Percentiles rank a stretch among this genome's conserved stretches.
Evolutionary conservation across 2,113 vertebrate species (phyloP).

Genomic region (Megaleporinus macrocephalus): DNA sequence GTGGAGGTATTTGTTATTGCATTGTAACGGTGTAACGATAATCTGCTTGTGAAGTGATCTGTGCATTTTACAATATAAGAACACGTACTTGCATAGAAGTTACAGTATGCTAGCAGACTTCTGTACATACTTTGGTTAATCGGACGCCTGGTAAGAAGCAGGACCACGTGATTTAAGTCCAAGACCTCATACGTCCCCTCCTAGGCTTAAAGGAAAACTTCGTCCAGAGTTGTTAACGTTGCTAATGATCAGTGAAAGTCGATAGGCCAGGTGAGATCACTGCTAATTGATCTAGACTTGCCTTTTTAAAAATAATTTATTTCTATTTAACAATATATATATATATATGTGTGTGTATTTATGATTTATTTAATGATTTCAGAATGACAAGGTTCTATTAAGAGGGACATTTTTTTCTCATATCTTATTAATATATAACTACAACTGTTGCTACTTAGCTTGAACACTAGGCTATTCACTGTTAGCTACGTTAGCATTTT

Average conservation of each 20-base stretch:
- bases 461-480: background rate
- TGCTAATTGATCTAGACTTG: too few species aligned
- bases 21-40: slow-evolving; percentile 5
- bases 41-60: slow-evolving; percentile 31
- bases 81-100: slow-evolving; percentile 33
- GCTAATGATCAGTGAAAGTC: background rate
- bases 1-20: slow-evolving; percentile 24
- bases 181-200: background rate
- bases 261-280: too few species aligned
- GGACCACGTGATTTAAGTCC: background rate
- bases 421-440: background rate
- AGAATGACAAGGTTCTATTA: background rate
- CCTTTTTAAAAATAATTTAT: background rate
- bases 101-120: slow-evolving; percentile 11
- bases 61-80: slow-evolving; percentile 20
- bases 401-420: background rate
- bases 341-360: too few species aligned
- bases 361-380: background rate
- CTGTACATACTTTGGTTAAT: slow-evolving; percentile 49
- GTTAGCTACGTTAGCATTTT: background rate
- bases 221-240: background rate
- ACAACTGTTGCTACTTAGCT: background rate
- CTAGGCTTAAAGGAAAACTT: background rate
- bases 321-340: background rate
- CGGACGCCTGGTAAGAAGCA: slow-evolving; percentile 7